A percentile compares a stretch with the other conserved stretches of the same genome.
Evolutionary conservation across 1,140 invertebrate species (phyloP).

Genomic region (Sitophilus oryzae): DNA sequence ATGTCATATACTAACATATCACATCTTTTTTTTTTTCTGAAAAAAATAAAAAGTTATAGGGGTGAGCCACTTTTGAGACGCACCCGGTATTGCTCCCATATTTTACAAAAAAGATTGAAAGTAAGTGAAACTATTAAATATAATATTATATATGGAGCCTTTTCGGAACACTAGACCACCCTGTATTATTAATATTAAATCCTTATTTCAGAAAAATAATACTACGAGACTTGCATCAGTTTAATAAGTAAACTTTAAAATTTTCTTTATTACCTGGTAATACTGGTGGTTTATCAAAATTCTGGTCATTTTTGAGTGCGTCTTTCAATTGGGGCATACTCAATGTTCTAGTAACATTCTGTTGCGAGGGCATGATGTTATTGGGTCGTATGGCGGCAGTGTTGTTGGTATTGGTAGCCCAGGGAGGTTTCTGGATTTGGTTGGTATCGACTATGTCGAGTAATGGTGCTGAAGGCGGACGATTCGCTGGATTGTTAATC

Average conservation of each 20-base stretch:
- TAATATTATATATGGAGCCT: too few relatives aligned
- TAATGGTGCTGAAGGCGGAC: conserved; percentile 71
- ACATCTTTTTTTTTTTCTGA: too few relatives aligned
- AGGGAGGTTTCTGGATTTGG: conserved; percentile 43
- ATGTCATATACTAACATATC: too few relatives aligned
- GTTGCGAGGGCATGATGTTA: conserved; percentile 51
- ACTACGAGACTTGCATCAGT: too few relatives aligned
- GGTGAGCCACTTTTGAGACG: too few relatives aligned
- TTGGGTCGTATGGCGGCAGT: conserved; percentile 55
- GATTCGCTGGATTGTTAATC: conserved; percentile 24
- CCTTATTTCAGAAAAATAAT: too few relatives aligned
- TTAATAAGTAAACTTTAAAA: not conserved
- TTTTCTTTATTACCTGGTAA: conserved; percentile 6
- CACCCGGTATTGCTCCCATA: too few relatives aligned
- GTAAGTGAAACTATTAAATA: too few relatives aligned
- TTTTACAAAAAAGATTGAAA: too few relatives aligned
- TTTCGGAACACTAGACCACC: too few relatives aligned
- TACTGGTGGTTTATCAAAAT: conserved; percentile 8
- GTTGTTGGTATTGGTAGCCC: conserved; percentile 42
- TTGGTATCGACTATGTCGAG: conserved; percentile 63
- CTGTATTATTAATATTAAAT: too few relatives aligned
- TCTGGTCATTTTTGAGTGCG: conserved; percentile 9
- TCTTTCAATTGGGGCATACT: conserved; percentile 68
- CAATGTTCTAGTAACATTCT: conserved; percentile 54
- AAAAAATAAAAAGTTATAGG: too few relatives aligned